phyloP scores from a whole-genome alignment of 2,888 invertebrate species.

The Thelaira solivaga region DNA sequence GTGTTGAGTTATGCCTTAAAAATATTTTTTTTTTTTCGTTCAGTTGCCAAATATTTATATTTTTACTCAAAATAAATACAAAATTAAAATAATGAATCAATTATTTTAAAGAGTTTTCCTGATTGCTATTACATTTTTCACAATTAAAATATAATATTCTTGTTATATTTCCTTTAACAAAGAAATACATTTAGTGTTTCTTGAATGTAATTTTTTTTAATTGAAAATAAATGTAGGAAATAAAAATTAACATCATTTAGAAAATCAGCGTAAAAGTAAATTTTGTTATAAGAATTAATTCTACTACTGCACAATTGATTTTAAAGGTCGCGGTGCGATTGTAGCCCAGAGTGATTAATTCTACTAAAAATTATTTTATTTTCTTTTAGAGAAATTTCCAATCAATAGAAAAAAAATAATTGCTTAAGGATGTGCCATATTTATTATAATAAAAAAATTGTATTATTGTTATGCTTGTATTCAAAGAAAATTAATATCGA shows the following conservation, averaged over 20 bases:
- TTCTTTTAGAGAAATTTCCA: too few species aligned
- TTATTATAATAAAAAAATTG: too few species aligned
- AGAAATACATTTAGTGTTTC: background rate
- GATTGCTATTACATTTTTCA: slow-evolving; percentile 47
- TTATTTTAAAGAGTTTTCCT: slow-evolving; percentile 55
- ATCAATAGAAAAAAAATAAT: too few species aligned
- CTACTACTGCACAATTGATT: too few species aligned
- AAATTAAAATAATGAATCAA: slow-evolving; percentile 44
- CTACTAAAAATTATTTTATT: too few species aligned
- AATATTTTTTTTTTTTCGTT: slow-evolving; percentile 47
- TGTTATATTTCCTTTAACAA: background rate
- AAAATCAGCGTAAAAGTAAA: too few species aligned
- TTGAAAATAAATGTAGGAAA: background rate
- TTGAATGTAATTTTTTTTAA: background rate
- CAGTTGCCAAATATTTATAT: slow-evolving; percentile 40
- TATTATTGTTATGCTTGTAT: too few species aligned
- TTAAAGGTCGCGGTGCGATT: too few species aligned
- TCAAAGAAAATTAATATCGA: too few species aligned
- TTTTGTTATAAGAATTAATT: too few species aligned
- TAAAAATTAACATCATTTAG: slow-evolving; percentile 16
- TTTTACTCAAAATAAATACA: background rate
- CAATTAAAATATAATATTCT: slow-evolving; percentile 46
- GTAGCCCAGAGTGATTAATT: too few species aligned
- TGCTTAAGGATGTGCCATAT: too few species aligned
- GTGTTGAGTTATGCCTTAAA: slow-evolving; percentile 63